Conservation (phyloP, 2,113 vertebrate genomes). For the Climacteris rufus region DNA sequence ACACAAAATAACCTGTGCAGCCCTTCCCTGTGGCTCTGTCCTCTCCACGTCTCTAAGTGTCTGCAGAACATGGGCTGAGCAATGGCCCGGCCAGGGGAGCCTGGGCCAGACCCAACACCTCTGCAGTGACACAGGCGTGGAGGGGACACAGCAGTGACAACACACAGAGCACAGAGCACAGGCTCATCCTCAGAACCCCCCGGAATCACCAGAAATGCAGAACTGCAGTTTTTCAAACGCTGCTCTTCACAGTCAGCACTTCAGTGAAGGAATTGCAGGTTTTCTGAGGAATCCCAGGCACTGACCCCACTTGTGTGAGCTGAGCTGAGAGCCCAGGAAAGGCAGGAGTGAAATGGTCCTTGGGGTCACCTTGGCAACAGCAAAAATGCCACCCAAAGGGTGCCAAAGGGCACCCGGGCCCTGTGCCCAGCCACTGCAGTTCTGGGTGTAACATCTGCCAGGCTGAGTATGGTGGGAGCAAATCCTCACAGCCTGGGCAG, state of each 20-base stretch:
- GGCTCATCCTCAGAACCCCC: neutral
- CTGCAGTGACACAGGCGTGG: fast-evolving
- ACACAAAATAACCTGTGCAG: neutral
- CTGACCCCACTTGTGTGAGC: neutral
- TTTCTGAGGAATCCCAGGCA: neutral
- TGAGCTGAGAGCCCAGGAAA: neutral
- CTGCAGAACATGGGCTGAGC: neutral
- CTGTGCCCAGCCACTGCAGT: neutral
- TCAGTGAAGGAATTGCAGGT: fast-evolving
- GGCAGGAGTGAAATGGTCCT: fast-evolving
- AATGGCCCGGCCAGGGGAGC: fast-evolving
- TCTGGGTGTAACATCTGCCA: neutral
- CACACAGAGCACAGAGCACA: neutral
- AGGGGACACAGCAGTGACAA: fast-evolving
- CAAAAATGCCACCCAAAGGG: neutral
- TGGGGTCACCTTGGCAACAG: neutral
- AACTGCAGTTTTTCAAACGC: neutral
- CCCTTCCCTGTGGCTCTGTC: neutral
- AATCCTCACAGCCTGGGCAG: no score
- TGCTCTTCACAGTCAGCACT: neutral
- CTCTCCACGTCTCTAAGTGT: neutral
- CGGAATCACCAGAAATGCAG: fast-evolving
- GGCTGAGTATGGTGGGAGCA: fast-evolving
- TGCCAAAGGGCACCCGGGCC: neutral
- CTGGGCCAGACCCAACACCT: fast-evolving